Base-by-base conservation (phyloP, 2,888 invertebrate species). In the Julus scandinavius region DNA sequence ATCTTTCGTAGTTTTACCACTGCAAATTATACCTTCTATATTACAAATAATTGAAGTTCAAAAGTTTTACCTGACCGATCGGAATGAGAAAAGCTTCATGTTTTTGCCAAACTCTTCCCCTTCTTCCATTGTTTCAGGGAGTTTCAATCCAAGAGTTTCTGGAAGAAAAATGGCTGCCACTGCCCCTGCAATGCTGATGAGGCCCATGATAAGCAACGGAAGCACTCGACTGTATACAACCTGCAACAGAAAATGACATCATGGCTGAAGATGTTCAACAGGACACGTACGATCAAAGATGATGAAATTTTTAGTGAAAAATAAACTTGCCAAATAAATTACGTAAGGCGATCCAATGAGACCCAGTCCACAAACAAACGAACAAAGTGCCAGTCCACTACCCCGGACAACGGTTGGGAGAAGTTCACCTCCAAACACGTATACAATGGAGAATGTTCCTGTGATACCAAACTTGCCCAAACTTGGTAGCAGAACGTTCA, bases 171-270 rank as follows among this genome's bases (percentile, higher is more conserved):
- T 9, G 96, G 97, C 90, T 96, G 92, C 91, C 96, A 95, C 90
- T 96, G 93, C 63, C 95, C 95, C 91, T 96, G 93, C 89, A 95
- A 94, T 95, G 0, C 97, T 96, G 5, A 97, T 94, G 6, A 94
- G 94, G 0, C 97, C 97, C 95, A 97, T 96, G 89, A 97, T 96
- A 0, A 97, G 95, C 88, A 97, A 92, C 0, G 97, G 97, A 11
- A 95, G 92, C 0, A 94, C 93, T 90, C 94, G 93, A 85, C 94
- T 94, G 91, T 94, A 94, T 0, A 93, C 93, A 54, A 54, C 54
- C 54, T 54, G 54, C 17, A 15, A 2, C 15, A 54, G 15, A 17
- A 54, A 13, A 54, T 54, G 15, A 0, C 1, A 54, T 17, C 15
- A 15, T 54, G 54, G 15, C 17, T 54, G 4, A 54, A 15, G 4